Evolutionary conservation across 2,797 vertebrate genomes (phyloP).

Genomic region (Falco peregrinus): DNA sequence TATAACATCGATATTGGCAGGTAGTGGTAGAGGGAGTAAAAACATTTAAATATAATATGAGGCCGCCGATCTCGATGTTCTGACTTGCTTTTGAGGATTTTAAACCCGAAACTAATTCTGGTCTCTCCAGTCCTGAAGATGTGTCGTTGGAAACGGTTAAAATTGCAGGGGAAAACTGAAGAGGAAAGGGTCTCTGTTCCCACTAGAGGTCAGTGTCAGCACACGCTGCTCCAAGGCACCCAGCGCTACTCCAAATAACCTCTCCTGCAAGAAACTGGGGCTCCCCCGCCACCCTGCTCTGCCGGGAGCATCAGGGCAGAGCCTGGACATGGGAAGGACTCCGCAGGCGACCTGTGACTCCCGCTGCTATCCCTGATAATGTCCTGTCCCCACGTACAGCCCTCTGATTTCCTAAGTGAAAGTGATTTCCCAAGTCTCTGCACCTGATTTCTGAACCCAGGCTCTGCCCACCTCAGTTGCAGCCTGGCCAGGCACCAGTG

Average conservation of each 20-base stretch:
- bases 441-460: neutral
- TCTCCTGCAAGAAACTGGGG: neutral
- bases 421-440: neutral
- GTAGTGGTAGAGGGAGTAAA: neutral
- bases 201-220: conserved; percentile 58
- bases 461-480: neutral
- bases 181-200: neutral
- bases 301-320: neutral
- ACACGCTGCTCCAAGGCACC: neutral
- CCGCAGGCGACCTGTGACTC: neutral
- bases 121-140: neutral
- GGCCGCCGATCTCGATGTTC: neutral
- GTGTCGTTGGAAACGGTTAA: neutral
- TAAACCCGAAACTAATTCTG: neutral
- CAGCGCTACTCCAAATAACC: neutral
- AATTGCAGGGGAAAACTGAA: neutral
- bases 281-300: neutral
- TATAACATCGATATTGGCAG: neutral
- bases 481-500: neutral
- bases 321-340: neutral
- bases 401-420: neutral
- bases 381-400: neutral
- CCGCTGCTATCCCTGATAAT: neutral
- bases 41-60: neutral
- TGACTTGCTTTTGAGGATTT: neutral